A percentile compares a stretch with the other conserved stretches of the same genome.
Conservation (phyloP, 2,888 invertebrate species). For the Heliconius erato region DNA sequence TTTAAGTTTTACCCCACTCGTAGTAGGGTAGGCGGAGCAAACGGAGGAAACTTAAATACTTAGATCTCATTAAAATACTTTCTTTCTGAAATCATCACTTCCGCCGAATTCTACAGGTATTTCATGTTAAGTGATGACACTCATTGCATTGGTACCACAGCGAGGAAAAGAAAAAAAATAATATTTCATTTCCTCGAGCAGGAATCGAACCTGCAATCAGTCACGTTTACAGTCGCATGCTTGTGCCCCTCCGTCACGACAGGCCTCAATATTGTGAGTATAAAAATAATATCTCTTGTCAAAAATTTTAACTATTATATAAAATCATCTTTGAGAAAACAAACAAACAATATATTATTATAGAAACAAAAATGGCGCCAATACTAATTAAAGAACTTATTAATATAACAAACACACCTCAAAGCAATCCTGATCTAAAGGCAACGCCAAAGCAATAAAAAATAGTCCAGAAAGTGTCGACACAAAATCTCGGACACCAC, state of each 20-base stretch:
- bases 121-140: background rate
- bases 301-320: no score
- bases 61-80: background rate
- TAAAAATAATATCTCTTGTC: no score
- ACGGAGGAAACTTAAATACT: no score
- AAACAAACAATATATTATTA: background rate
- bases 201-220: background rate
- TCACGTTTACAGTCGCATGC: no score
- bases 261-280: no score
- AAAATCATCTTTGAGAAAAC: background rate
- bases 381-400: background rate
- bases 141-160: background rate
- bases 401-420: background rate
- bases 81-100: background rate
- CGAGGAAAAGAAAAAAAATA: background rate
- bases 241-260: no score
- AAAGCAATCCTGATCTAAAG: background rate
- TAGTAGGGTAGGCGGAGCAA: no score
- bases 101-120: background rate
- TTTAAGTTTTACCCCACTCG: no score
- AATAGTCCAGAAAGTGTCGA: background rate
- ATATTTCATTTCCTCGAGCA: background rate
- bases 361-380: background rate
- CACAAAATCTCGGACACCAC: conserved; percentile 27
- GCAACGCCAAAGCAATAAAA: background rate